Evolutionary conservation across 2,888 invertebrate genomes (phyloP).

Genomic region (Ceriagrion tenellum): DNA sequence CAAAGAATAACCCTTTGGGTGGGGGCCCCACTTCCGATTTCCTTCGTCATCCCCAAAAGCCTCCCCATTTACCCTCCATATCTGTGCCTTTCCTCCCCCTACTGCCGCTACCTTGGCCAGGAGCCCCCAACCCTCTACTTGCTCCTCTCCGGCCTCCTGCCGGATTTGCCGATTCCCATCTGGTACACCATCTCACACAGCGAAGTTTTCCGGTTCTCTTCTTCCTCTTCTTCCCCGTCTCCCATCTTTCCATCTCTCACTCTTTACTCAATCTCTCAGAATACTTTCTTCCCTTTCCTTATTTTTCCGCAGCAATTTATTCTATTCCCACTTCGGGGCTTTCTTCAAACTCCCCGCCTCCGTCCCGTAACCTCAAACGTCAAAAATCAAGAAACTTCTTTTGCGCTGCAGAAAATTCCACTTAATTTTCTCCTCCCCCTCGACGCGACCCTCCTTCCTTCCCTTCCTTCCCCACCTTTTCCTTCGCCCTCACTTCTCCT

Average conservation of each 20-base stretch:
- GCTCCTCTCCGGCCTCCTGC: background rate
- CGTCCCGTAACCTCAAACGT: constrained; percentile 4
- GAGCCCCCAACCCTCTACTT: background rate
- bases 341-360: background rate
- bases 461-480: background rate
- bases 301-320: background rate
- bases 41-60: background rate
- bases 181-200: background rate
- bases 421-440: constrained; percentile 42
- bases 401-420: constrained; percentile 62
- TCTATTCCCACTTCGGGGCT: constrained; percentile 6
- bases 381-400: constrained; percentile 49
- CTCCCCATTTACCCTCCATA: background rate
- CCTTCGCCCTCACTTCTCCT: background rate
- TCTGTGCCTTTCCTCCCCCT: background rate
- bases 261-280: background rate
- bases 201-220: background rate
- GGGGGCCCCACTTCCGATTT: background rate
- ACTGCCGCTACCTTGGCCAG: too few relatives aligned
- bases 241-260: background rate
- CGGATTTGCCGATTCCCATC: constrained; percentile 35
- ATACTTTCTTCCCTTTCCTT: too few relatives aligned
- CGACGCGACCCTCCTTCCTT: background rate
- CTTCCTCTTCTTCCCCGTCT: background rate
- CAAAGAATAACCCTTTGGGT: background rate